These are phyloP conservation scores for Blomia tropicalis DNA, from an alignment of 2,888 invertebrate genomes.

Conservation along the genomic window DNA sequence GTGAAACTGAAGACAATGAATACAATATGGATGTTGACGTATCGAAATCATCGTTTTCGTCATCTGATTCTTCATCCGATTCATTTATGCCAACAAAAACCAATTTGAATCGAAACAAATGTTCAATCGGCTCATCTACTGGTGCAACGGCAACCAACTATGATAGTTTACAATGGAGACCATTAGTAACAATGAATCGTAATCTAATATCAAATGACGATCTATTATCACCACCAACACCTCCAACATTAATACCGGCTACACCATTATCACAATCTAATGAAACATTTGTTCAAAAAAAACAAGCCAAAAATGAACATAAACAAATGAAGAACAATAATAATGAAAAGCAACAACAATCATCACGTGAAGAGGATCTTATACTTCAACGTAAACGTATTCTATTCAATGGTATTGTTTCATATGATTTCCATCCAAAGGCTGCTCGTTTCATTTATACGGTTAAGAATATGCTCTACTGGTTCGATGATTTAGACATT, in stretches of 20 bases:
- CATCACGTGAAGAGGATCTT: conserved; percentile 50
- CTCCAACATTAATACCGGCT: too few species aligned
- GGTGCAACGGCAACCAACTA: too few species aligned
- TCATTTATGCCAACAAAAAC: too few species aligned
- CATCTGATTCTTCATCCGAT: conserved; percentile 1
- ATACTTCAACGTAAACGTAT: conserved; percentile 78
- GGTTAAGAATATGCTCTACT: conserved; percentile 69
- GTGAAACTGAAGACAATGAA: not conserved
- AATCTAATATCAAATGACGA: not conserved
- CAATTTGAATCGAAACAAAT: too few species aligned
- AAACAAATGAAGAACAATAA: too few species aligned
- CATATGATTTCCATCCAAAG: conserved; percentile 66
- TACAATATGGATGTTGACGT: conserved; percentile 1
- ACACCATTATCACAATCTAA: too few species aligned
- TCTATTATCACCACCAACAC: not conserved
- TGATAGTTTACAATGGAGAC: too few species aligned
- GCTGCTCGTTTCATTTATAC: conserved; percentile 78
- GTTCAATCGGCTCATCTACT: too few species aligned
- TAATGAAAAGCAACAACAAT: too few species aligned
- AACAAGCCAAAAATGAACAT: conserved; percentile 6
- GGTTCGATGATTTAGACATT: conserved; percentile 48
- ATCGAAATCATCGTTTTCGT: not conserved
- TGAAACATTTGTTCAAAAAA: not conserved
- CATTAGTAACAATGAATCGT: not conserved
- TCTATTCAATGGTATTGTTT: conserved; percentile 81